A percentile compares a stretch with the other conserved stretches of the same genome.
These are phyloP conservation scores for Acronicta psi DNA, from an alignment of 2,888 invertebrate genomes.

Conservation along the genomic window DNA sequence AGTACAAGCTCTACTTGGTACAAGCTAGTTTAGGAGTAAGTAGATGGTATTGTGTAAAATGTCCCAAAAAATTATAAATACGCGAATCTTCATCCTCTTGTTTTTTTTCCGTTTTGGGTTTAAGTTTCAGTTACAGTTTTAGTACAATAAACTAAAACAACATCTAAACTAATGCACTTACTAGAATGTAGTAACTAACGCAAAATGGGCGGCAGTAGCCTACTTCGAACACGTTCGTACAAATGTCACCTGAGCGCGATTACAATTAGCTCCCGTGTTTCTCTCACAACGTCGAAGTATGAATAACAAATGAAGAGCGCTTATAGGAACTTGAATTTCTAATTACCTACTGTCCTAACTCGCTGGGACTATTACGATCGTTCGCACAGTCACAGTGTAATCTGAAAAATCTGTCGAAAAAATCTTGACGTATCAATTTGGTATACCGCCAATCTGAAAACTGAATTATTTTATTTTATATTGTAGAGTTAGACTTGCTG, in stretches of 20 bases:
- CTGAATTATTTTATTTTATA: too few relatives aligned
- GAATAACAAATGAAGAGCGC: slow-evolving; percentile 1
- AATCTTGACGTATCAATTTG: too few relatives aligned
- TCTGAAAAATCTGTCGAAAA: too few relatives aligned
- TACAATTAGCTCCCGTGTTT: slow-evolving; percentile 46
- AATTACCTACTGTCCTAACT: too few relatives aligned
- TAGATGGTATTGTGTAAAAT: too few relatives aligned
- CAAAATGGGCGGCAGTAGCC: slow-evolving; percentile 22
- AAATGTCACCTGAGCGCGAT: slow-evolving; percentile 49
- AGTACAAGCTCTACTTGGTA: too few relatives aligned
- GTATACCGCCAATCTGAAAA: too few relatives aligned
- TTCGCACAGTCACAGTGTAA: too few relatives aligned
- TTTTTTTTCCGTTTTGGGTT: slow-evolving; percentile 14
- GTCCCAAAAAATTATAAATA: too few relatives aligned
- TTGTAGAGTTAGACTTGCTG: too few relatives aligned
- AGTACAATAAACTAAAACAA: slow-evolving; percentile 18
- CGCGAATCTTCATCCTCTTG: too few relatives aligned
- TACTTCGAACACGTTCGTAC: slow-evolving; percentile 29
- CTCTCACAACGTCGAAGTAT: slow-evolving; percentile 7
- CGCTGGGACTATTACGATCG: not conserved
- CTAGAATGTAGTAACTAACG: slow-evolving; percentile 13
- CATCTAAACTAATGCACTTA: slow-evolving; percentile 48
- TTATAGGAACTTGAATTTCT: not conserved
- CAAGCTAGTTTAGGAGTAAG: too few relatives aligned
- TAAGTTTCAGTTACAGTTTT: slow-evolving; percentile 21